Base-by-base conservation (phyloP, 2,888 invertebrate genomes). In the Pheosia tremula region DNA sequence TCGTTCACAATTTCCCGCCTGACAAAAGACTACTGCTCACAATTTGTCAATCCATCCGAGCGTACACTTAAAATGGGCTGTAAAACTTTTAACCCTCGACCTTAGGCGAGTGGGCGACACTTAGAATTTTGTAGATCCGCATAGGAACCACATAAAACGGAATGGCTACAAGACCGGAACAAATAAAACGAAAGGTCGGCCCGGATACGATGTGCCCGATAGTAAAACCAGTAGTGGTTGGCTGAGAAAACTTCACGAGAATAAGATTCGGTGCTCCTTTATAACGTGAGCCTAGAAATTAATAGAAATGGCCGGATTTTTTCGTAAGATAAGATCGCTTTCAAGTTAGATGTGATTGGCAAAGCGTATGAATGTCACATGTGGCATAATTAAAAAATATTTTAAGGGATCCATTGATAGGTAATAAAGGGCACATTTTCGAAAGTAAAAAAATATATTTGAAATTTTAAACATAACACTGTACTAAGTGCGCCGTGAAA, bases 81-180 rank as follows among this genome's bases (percentile, higher is more conserved):
- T 87, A 86, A 88, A 88, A 88, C 81, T 87, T 87, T 86, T 86
- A 87, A 84, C 82, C 80, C 79, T 74, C 79, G 78, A 82, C 83
- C 85, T 82, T 64, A 58, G 64, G 58, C 70, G 69, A 70, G 72
- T 68, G 66, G 68, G 64, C 71, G 71, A 78, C 67, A 75, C 66
- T 76, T 67, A 61, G 67, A 72, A 72, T 74, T 75, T 75, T 71
- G 75, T 70, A 75, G 78, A 74, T 76, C 74, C 78, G 78, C 77
- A 78, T 77, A 79, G 79, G 77, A 82, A 80, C 77, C 78, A 77
- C 80, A 86, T 86, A 87, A 86, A 87, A 83, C 65, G 74, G 80
- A 83, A 87, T 82, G 78, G 81, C 36, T 75, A 75, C 73, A 75
- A 70, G 71, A 80, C 82, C 77, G 84, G 80, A 81, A 80, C 80